phyloP scores from a whole-genome alignment of 2,113 vertebrate genomes.

The Sula dactylatra region DNA sequence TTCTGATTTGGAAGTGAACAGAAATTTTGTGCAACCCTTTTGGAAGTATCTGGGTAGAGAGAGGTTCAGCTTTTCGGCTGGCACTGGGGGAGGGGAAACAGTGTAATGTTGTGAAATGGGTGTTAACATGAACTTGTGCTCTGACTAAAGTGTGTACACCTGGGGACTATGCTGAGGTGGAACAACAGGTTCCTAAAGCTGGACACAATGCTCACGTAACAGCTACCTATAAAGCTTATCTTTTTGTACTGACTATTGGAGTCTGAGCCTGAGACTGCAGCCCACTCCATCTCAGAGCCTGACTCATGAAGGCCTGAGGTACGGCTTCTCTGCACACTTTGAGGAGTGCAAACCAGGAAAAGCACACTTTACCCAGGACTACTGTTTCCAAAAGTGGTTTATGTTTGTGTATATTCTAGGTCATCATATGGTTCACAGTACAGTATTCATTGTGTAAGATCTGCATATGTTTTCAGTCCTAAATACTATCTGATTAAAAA shows the following conservation, averaged over 20 bases:
- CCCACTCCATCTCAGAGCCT: background rate
- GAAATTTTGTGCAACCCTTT: background rate
- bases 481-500: background rate
- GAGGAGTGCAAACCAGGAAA: background rate
- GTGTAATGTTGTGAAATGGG: background rate
- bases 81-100: background rate
- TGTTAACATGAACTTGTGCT: background rate
- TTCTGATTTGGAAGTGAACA: background rate
- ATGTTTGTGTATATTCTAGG: background rate
- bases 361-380: background rate
- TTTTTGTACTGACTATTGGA: background rate
- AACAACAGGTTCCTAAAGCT: background rate
- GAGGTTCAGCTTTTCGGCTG: background rate
- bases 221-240: background rate
- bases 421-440: background rate
- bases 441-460: background rate
- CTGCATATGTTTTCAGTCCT: background rate
- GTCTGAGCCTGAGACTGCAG: background rate
- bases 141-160: background rate
- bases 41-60: background rate
- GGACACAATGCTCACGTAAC: accelerated
- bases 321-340: background rate
- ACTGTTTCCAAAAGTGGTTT: background rate
- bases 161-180: background rate
- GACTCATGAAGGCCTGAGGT: background rate